Evolutionary conservation across 1,140 invertebrate species (phyloP).

Genomic region (Coenobita brevimanus): DNA sequence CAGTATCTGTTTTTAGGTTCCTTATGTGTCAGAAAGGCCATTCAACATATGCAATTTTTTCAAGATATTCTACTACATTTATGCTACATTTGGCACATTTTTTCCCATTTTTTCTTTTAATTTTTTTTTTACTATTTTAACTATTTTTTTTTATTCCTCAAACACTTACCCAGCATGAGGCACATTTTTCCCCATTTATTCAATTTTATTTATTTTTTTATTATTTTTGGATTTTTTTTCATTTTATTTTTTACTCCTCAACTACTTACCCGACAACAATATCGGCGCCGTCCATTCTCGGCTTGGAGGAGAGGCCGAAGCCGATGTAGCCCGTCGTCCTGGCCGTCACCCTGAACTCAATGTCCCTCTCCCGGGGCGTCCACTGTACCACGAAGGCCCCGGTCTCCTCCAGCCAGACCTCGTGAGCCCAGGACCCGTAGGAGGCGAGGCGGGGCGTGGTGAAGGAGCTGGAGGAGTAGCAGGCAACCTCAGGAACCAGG

Average conservation of each 20-base stretch:
- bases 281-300: slow-evolving; percentile 73
- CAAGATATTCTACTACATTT: too few relatives aligned
- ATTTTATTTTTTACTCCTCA: neutral
- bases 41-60: too few relatives aligned
- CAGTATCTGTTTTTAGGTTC: too few relatives aligned
- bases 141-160: neutral
- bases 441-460: slow-evolving; percentile 42
- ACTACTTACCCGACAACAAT: slow-evolving; percentile 74
- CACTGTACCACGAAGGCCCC: slow-evolving; percentile 67
- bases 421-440: slow-evolving; percentile 67
- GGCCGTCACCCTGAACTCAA: slow-evolving; percentile 72
- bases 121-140: neutral
- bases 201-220: neutral
- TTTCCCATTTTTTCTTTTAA: neutral
- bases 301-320: slow-evolving; percentile 73
- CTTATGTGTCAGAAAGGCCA: too few relatives aligned
- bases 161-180: neutral
- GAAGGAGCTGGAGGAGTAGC: slow-evolving; percentile 24
- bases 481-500: neutral
- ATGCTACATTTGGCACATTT: too few relatives aligned
- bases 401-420: slow-evolving; percentile 55
- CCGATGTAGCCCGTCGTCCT: slow-evolving; percentile 73
- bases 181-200: neutral
- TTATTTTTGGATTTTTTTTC: neutral
- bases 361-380: slow-evolving; percentile 68